Evolutionary conservation across 92 coral and sea anemone species (phyloP).

Genomic region (Siderastrea siderea): DNA sequence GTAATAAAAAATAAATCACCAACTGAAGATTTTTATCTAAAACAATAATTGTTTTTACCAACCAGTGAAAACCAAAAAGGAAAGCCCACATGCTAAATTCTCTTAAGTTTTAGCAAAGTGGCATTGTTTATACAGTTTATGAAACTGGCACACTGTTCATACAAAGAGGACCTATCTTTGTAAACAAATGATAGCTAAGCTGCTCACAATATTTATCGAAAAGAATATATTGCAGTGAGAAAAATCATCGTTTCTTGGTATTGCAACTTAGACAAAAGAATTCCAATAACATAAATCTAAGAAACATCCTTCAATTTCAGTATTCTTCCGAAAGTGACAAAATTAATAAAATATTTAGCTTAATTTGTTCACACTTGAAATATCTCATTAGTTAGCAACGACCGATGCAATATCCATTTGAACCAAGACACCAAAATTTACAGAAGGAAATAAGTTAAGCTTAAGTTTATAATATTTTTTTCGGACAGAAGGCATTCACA

Average conservation of each 20-base stretch:
- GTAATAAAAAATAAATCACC: no score
- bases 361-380: not conserved
- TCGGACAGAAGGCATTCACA: not conserved
- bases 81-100: not conserved
- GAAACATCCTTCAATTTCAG: not conserved
- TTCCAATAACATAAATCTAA: not conserved
- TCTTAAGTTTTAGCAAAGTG: not conserved
- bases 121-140: not conserved
- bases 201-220: not conserved
- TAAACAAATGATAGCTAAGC: constrained; percentile 8
- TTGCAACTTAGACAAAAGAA: not conserved
- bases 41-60: no score
- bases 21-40: no score
- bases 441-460: not conserved
- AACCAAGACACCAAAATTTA: not conserved
- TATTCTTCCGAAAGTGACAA: not conserved
- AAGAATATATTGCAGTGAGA: not conserved
- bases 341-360: not conserved
- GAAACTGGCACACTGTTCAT: not conserved
- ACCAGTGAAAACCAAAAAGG: not conserved
- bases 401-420: not conserved
- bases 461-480: no score
- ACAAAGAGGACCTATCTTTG: not conserved
- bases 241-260: not conserved
- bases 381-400: not conserved